A percentile compares a stretch with the other conserved stretches of the same genome.
Evolutionary conservation across 2,888 invertebrate species (phyloP).

Genomic region (Diaprepes abbreviatus): DNA sequence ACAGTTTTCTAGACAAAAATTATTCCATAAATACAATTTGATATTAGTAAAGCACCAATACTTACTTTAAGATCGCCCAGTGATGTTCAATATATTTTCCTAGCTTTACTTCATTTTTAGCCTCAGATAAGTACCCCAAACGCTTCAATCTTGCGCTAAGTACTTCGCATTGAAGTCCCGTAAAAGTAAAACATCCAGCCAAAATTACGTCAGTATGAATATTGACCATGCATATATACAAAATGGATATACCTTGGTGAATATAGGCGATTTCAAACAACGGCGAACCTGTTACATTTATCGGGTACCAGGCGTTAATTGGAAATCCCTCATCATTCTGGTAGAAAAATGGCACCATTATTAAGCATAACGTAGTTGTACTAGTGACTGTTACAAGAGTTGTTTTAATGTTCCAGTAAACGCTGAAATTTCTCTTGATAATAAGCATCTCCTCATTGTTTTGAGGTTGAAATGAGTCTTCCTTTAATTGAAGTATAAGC

Average conservation of each 20-base stretch:
- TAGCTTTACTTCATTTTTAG: constrained; percentile 4
- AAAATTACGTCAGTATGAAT: constrained; percentile 45
- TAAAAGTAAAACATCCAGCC: constrained; percentile 45
- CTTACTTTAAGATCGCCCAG: constrained; percentile 18
- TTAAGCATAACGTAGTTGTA: too few species aligned
- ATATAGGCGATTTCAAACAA: constrained; percentile 44
- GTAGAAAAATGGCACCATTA: too few species aligned
- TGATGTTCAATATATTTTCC: constrained; percentile 46
- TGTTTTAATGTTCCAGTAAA: too few species aligned
- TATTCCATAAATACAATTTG: too few species aligned
- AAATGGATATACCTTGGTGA: constrained; percentile 44
- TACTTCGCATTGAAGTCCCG: constrained; percentile 49
- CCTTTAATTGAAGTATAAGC: too few species aligned
- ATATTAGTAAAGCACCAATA: too few species aligned
- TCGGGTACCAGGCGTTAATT: constrained; percentile 54
- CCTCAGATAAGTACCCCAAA: neutral
- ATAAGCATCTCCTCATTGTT: too few species aligned
- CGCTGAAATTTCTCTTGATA: too few species aligned
- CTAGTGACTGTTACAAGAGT: too few species aligned
- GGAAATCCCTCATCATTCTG: too few species aligned
- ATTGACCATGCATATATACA: constrained; percentile 33
- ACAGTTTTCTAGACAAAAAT: too few species aligned
- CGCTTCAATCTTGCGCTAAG: constrained; percentile 43
- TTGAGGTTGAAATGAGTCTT: too few species aligned
- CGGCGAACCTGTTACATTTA: constrained; percentile 29